phyloP scores from a whole-genome alignment of 2,113 vertebrate species.

The Abramis brama region DNA sequence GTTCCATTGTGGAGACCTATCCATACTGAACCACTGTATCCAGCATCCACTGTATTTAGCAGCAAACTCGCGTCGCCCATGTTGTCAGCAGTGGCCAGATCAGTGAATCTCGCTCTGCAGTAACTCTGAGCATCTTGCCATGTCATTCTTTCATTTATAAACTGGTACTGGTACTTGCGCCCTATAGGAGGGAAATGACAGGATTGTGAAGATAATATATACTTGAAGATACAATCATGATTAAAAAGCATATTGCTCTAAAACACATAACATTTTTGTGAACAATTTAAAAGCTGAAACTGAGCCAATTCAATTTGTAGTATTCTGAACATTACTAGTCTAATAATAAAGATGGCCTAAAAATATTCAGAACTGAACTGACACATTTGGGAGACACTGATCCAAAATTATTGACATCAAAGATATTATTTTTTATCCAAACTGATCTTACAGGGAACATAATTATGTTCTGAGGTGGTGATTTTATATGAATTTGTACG shows the following conservation, averaged over 20 bases:
- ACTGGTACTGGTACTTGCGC: constrained; percentile 10
- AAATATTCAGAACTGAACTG: too few relatives aligned
- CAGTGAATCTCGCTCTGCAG: constrained; percentile 26
- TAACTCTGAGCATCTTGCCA: constrained; percentile 47
- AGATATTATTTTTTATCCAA: too few relatives aligned
- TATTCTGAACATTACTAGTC: too few relatives aligned
- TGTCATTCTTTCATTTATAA: neutral
- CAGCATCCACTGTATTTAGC: neutral
- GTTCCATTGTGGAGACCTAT: constrained; percentile 4
- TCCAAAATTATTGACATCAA: too few relatives aligned
- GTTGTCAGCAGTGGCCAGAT: constrained; percentile 45
- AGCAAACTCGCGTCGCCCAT: neutral
- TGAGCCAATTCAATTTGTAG: too few relatives aligned
- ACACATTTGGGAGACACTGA: too few relatives aligned
- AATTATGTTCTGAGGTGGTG: neutral
- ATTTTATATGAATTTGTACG: too few relatives aligned
- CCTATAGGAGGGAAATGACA: neutral
- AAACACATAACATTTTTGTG: too few relatives aligned
- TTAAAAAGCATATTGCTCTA: too few relatives aligned
- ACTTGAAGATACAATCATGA: neutral
- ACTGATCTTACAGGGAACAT: too few relatives aligned
- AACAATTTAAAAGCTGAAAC: too few relatives aligned
- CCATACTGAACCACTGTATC: constrained; percentile 35
- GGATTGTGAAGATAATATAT: neutral
- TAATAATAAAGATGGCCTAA: too few relatives aligned